Evolutionary conservation across 2,888 invertebrate species (phyloP).

Genomic region (Cenopis cana): DNA sequence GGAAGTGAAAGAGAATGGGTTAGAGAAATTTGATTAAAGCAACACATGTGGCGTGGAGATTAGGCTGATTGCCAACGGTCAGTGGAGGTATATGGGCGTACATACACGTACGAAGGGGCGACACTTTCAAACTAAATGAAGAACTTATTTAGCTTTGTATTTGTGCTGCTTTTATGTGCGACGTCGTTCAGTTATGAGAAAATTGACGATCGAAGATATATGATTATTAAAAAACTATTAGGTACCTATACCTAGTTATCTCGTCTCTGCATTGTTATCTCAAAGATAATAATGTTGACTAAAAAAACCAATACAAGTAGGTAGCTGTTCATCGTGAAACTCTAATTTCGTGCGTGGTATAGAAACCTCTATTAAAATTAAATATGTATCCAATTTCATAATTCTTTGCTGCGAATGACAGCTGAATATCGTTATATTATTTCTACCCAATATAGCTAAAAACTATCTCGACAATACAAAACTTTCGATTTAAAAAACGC

Average conservation of each 20-base stretch:
- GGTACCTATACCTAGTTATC: too few species aligned
- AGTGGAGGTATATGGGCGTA: constrained; percentile 6
- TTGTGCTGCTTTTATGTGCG: neutral
- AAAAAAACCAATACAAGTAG: too few species aligned
- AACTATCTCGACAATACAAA: too few species aligned
- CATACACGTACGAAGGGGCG: constrained; percentile 15
- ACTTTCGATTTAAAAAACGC: too few species aligned
- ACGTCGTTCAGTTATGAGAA: neutral
- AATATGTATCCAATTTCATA: too few species aligned
- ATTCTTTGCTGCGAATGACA: too few species aligned
- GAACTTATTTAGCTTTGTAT: neutral
- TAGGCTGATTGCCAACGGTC: constrained; percentile 39
- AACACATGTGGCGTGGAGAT: constrained; percentile 39
- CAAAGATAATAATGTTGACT: neutral
- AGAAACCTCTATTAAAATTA: too few species aligned
- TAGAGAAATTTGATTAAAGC: constrained; percentile 42
- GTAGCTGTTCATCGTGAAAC: too few species aligned
- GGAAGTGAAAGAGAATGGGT: constrained; percentile 31
- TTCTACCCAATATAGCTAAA: too few species aligned
- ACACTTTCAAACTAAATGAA: constrained; percentile 7
- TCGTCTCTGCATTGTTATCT: neutral
- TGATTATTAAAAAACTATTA: too few species aligned
- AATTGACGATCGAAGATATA: neutral
- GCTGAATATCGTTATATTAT: too few species aligned
- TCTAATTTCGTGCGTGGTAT: too few species aligned